Evolutionary conservation across 2,113 vertebrate genomes (phyloP).

Genomic region (Toxostoma redivivum): DNA sequence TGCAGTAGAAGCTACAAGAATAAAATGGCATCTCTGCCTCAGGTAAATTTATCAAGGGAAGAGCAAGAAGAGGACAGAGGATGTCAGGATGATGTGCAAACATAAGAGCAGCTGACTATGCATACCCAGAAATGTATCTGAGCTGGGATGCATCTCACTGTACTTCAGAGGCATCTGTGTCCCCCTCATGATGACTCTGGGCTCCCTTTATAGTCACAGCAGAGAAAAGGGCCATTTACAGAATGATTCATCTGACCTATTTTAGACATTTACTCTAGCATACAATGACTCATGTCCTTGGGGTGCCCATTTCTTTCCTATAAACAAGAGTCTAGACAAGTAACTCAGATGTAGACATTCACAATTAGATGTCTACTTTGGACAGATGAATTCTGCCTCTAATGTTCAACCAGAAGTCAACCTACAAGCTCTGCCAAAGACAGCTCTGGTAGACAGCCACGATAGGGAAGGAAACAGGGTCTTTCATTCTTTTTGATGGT

Average conservation of each 20-base stretch:
- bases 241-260: conserved; percentile 63
- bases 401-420: conserved; percentile 37
- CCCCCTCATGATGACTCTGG: neutral
- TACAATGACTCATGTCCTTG: conserved; percentile 60
- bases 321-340: conserved; percentile 67
- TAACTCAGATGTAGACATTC: conserved; percentile 55
- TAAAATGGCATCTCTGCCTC: neutral
- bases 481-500: conserved; percentile 44
- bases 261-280: conserved; percentile 54
- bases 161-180: neutral
- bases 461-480: conserved; percentile 32
- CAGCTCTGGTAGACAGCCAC: conserved; percentile 37
- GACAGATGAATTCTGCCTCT: conserved; percentile 47
- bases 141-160: neutral
- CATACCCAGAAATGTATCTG: neutral
- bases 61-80: neutral
- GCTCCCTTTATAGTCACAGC: neutral
- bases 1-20: neutral
- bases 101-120: neutral
- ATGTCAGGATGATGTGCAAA: neutral
- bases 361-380: conserved; percentile 52
- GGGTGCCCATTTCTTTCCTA: conserved; percentile 63
- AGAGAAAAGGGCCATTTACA: conserved; percentile 10
- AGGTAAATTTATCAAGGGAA: neutral
- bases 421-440: conserved; percentile 26